Base-by-base conservation (phyloP, 2,113 vertebrate genomes). In the Tympanuchus pallidicinctus region DNA sequence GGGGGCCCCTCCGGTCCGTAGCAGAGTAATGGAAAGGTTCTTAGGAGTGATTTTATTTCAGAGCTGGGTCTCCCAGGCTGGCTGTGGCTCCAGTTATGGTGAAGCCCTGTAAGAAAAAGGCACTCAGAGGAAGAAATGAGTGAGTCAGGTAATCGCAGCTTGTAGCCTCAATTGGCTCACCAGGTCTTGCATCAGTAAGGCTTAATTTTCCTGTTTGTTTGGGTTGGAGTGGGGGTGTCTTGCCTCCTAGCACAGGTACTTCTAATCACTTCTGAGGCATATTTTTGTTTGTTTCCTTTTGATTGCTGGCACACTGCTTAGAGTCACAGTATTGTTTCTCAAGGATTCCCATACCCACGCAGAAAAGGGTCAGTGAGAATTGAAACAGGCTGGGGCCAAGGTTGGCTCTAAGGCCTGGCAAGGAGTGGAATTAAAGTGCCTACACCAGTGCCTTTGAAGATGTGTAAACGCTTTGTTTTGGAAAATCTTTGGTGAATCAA, bases 401-500 rank as follows among this genome's bases (percentile, higher is more conserved):
- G 13, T 18, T 78, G 83, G 25, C 42, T 86, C 65, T 10, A 32
- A 72, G 8, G n/a, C 30, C 32, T 10, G 15, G 8, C 52, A 89
- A n/a, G 54, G 66, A 34, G 2, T 21, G 30, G 42, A 66, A 57
- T 52, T 13, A 0, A 63, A 54, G 43, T 65, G 69, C 25, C 78
- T 5, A 1, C 4, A 18, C 19, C 0, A 0, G 0, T 30, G 20
- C 6, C 48, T 56, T 38, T 0, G 0, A 18, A 3, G 20, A 75
- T 78, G 24, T 2, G 10, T 63, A n/a, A 1, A 52, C 57, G 14
- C 6, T 25, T 56, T 7, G 20, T 20, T 8, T 36, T 20, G 30
- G 28, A 38, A 59, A 48, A 11, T 48, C 59, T 50, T 28, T 70
- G 45, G 17, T 36, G 56, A 57, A 32, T 57, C 54, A 17, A 57